A percentile compares a stretch with the other conserved stretches of the same genome.
Conservation (phyloP, 2,113 vertebrate genomes). For the western clawed frog (Xenopus tropicalis) region DNA sequence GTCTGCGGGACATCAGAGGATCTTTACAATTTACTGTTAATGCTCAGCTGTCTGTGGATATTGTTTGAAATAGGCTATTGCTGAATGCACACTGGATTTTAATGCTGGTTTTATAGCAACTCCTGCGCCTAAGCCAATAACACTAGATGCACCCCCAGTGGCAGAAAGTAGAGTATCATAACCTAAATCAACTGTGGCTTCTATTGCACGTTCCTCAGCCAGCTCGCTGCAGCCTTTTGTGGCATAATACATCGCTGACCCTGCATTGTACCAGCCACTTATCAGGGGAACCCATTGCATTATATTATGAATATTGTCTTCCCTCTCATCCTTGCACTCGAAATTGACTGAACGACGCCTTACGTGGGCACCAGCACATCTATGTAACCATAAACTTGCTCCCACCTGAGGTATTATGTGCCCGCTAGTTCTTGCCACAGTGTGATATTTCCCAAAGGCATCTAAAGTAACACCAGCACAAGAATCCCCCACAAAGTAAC, state of each 20-base stretch:
- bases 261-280: slow-evolving; percentile 79
- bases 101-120: slow-evolving; percentile 70
- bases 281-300: slow-evolving; percentile 72
- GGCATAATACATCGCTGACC: slow-evolving; percentile 84
- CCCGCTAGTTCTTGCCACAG: slow-evolving; percentile 49
- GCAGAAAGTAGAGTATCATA: slow-evolving; percentile 71
- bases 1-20: too few relatives aligned
- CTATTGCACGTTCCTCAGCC: slow-evolving; percentile 74
- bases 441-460: slow-evolving; percentile 48
- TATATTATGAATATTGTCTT: slow-evolving; percentile 62
- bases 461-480: slow-evolving; percentile 66
- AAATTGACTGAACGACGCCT: slow-evolving; percentile 21
- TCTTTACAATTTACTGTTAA: too few relatives aligned
- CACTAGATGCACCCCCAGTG: slow-evolving; percentile 53
- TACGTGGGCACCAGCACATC: slow-evolving; percentile 45
- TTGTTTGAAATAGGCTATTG: slow-evolving; percentile 64
- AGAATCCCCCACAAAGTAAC: slow-evolving; percentile 57
- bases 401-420: slow-evolving; percentile 46
- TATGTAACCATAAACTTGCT: slow-evolving; percentile 57
- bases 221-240: slow-evolving; percentile 67
- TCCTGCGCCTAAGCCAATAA: slow-evolving; percentile 62
- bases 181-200: slow-evolving; percentile 73
- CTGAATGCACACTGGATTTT: slow-evolving; percentile 67
- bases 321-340: slow-evolving; percentile 62
- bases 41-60: slow-evolving; percentile 21